These are phyloP conservation scores for Anguilla japonica DNA, from an alignment of 2,113 vertebrate genomes.

Conservation along the genomic window DNA sequence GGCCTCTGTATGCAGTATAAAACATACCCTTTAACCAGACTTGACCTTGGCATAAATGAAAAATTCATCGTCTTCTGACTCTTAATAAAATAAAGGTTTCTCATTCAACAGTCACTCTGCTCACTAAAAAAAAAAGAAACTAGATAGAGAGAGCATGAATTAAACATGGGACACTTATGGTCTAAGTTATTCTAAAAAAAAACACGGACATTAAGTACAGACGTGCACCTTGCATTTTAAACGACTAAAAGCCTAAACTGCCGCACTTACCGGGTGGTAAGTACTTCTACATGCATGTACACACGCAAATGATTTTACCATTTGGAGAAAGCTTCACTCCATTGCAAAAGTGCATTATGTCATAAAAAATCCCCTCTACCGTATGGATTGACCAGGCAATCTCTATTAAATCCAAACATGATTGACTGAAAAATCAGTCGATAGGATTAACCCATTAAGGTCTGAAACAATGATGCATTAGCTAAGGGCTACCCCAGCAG, in stretches of 20 bases:
- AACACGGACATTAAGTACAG: not conserved
- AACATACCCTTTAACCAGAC: not conserved
- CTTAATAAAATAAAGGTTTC: too few species aligned
- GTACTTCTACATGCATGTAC: not conserved
- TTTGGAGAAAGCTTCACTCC: conserved; percentile 24
- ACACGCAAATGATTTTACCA: not conserved
- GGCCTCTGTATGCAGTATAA: not conserved
- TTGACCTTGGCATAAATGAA: too few species aligned
- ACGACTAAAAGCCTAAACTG: not conserved
- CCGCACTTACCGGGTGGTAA: not conserved
- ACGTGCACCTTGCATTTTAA: not conserved
- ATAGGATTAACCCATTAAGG: not conserved
- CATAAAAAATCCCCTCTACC: not conserved
- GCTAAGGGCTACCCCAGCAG: not conserved
- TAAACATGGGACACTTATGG: not conserved
- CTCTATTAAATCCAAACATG: not conserved
- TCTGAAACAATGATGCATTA: not conserved
- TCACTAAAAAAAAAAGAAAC: not conserved
- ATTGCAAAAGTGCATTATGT: conserved; percentile 19
- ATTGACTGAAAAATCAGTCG: not conserved
- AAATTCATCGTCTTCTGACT: too few species aligned
- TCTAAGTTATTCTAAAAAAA: not conserved
- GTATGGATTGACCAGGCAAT: not conserved
- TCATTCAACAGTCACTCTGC: not conserved
- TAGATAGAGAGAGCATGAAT: not conserved